Evolutionary conservation across 2,797 vertebrate genomes (phyloP).

Genomic region (Potorous gilbertii): DNA sequence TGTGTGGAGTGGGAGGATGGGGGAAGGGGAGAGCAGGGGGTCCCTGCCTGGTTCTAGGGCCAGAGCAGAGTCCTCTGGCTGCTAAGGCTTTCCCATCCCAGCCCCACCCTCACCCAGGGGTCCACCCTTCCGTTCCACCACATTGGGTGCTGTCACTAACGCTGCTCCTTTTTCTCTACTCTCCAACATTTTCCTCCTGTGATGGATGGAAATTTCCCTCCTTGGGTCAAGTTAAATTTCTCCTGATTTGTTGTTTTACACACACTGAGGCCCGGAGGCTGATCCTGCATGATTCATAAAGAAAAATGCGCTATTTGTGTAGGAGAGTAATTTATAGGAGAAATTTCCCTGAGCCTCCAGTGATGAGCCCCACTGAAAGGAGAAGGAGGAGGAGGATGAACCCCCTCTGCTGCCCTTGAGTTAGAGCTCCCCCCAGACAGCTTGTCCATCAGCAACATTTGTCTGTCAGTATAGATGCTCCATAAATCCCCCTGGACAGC

Average conservation of each 20-base stretch:
- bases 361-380: neutral
- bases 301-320: constrained; percentile 81
- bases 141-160: constrained; percentile 18
- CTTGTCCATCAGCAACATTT: fast-evolving
- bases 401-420: neutral
- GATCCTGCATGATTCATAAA: constrained; percentile 81
- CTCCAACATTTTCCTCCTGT: constrained; percentile 74
- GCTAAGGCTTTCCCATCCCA: neutral
- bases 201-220: constrained; percentile 70
- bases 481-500: neutral
- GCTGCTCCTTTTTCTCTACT: constrained; percentile 50
- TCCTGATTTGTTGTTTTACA: constrained; percentile 80
- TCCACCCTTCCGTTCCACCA: neutral
- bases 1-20: neutral
- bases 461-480: neutral
- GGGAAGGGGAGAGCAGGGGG: neutral
- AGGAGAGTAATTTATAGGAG: constrained; percentile 80
- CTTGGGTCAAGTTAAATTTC: constrained; percentile 70
- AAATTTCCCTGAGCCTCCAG: constrained; percentile 64
- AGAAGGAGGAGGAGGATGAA: constrained; percentile 11
- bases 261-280: constrained; percentile 78
- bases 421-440: fast-evolving
- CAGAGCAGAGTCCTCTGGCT: neutral
- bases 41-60: neutral
- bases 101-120: neutral